Conservation (phyloP, 2,797 vertebrate species). For the Mormyrus hasselquistii region DNA sequence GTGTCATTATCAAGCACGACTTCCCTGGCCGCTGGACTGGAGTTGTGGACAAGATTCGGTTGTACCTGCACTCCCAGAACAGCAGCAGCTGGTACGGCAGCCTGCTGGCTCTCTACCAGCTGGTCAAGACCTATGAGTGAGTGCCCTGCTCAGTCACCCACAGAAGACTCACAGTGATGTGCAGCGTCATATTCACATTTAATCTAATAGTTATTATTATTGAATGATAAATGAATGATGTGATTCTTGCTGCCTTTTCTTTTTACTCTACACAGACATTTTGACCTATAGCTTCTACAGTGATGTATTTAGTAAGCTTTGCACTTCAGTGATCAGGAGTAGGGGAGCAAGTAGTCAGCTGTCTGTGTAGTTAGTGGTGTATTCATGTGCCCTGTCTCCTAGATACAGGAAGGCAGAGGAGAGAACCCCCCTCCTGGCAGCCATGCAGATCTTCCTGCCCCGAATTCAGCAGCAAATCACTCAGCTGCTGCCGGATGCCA, state of each 20-base stretch:
- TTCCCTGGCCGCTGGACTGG: constrained; percentile 93
- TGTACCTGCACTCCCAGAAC: constrained; percentile 83
- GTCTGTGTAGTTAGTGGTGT: background rate
- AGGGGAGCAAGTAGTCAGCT: background rate
- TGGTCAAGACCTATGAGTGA: constrained; percentile 99
- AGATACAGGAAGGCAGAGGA: constrained; percentile 95
- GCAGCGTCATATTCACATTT: background rate
- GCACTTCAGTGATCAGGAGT: background rate
- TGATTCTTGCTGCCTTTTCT: background rate
- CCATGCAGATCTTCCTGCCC: constrained; percentile 93
- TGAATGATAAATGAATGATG: background rate
- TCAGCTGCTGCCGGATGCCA: constrained; percentile 78
- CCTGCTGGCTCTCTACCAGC: constrained; percentile 87
- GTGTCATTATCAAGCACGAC: constrained; percentile 90
- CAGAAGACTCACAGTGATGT: background rate
- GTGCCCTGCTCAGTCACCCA: constrained; percentile 42
- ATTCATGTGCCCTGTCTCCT: background rate
- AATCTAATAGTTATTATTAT: background rate
- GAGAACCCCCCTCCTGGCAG: constrained; percentile 81
- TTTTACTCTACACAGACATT: background rate
- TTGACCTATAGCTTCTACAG: background rate
- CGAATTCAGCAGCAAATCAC: constrained; percentile 84
- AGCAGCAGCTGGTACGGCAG: constrained; percentile 89
- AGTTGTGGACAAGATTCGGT: constrained; percentile 86
- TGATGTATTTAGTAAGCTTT: background rate